These are phyloP conservation scores for Promerops cafer DNA, from an alignment of 2,113 vertebrate species.

Conservation along the genomic window DNA sequence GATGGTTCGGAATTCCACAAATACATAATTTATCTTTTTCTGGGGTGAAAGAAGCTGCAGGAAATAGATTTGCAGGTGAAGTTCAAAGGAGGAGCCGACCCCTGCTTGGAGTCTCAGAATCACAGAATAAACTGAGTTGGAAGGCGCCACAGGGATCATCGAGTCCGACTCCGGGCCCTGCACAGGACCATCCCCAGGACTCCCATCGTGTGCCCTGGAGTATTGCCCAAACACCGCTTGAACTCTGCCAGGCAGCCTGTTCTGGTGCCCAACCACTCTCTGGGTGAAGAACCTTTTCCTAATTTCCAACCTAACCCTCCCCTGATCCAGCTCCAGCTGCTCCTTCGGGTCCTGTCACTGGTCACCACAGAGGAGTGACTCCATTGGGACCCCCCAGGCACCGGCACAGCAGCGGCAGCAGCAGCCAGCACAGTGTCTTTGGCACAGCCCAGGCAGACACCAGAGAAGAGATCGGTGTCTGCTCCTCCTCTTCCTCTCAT, in stretches of 20 bases:
- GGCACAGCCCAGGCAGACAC: no score
- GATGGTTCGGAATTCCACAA: background rate
- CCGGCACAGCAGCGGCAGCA: no score
- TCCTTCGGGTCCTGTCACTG: background rate
- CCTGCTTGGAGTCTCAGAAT: background rate
- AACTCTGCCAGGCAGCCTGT: background rate
- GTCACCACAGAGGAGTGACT: background rate
- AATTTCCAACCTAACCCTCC: background rate
- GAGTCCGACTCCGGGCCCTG: background rate
- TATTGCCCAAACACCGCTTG: background rate
- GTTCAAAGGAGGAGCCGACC: background rate
- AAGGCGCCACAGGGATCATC: background rate
- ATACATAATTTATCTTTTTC: background rate
- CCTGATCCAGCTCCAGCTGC: background rate
- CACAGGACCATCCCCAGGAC: background rate
- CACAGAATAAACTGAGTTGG: background rate
- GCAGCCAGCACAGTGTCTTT: no score
- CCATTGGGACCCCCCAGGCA: no score
- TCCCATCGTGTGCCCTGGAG: background rate
- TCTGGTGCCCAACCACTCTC: background rate
- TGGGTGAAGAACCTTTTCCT: background rate
- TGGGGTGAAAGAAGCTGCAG: background rate
- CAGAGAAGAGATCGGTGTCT: accelerated
- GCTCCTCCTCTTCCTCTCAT: background rate
- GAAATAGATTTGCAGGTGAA: background rate